phyloP scores from a whole-genome alignment of 2,113 vertebrate genomes.

The Dasypus novemcinctus region DNA sequence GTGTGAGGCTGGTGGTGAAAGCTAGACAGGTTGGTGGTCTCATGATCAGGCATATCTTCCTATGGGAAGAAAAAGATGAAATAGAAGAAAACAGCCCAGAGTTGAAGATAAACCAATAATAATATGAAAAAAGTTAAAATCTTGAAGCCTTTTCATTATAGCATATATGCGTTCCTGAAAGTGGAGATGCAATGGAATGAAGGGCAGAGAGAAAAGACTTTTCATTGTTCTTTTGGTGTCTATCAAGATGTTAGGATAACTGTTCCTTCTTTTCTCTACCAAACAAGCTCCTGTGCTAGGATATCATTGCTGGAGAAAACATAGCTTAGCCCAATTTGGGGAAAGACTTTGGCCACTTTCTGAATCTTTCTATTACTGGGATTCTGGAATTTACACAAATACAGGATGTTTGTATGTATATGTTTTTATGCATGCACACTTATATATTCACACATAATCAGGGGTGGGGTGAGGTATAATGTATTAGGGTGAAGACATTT shows the following conservation, averaged over 20 bases:
- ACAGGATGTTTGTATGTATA: not conserved
- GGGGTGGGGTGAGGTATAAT: not conserved
- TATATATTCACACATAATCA: not conserved
- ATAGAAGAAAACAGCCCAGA: rapidly evolving
- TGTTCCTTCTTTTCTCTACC: not conserved
- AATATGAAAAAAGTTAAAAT: slow-evolving; percentile 11
- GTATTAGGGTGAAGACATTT: not conserved
- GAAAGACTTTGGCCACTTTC: not conserved
- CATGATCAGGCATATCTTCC: slow-evolving; percentile 85
- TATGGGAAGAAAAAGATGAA: slow-evolving; percentile 74
- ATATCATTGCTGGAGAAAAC: not conserved
- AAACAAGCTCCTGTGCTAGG: not conserved
- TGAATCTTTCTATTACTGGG: not conserved
- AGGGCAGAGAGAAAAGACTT: not conserved
- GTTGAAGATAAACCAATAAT: not conserved
- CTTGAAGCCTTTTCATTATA: not conserved
- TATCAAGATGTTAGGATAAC: not conserved
- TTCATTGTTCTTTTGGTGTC: not conserved
- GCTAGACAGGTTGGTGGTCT: slow-evolving; percentile 84
- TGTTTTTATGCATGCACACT: not conserved
- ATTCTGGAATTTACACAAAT: not conserved
- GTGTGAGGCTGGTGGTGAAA: slow-evolving; percentile 86
- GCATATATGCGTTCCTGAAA: not conserved
- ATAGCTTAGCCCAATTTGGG: not conserved
- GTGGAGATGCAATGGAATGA: not conserved